These are phyloP conservation scores for Stenchaetothrips biformis DNA, from an alignment of 2,888 invertebrate species.

Conservation along the genomic window DNA sequence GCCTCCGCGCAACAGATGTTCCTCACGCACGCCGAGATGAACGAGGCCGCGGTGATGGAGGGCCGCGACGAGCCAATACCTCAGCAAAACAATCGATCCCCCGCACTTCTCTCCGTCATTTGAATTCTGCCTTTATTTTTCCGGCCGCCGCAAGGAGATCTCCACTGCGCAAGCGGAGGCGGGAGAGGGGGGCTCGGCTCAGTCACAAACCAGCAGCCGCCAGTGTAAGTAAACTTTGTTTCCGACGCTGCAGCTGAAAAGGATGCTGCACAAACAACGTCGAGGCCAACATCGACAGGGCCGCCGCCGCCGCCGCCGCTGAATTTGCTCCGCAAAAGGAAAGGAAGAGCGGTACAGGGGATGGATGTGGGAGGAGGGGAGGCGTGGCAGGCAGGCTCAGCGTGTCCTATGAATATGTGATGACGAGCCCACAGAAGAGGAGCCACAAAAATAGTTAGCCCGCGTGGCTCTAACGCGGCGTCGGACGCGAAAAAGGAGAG, in stretches of 20 bases:
- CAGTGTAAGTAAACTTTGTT: conserved; percentile 25
- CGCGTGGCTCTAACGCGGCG: not conserved
- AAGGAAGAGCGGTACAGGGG: not conserved
- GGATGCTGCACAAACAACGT: conserved; percentile 19
- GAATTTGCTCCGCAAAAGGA: not conserved
- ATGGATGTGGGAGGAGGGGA: not conserved
- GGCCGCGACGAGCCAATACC: too few relatives aligned
- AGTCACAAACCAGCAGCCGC: not conserved
- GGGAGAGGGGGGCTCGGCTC: too few relatives aligned
- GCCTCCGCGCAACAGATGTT: too few relatives aligned
- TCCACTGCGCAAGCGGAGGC: too few relatives aligned
- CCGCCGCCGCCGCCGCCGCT: not conserved
- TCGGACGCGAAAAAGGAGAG: too few relatives aligned
- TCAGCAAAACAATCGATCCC: too few relatives aligned
- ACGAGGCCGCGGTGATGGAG: too few relatives aligned
- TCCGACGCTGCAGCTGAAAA: conserved; percentile 19
- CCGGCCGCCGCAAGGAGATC: too few relatives aligned
- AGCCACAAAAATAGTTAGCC: conserved; percentile 1
- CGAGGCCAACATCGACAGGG: not conserved
- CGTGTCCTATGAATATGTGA: conserved; percentile 21
- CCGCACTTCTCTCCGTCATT: too few relatives aligned
- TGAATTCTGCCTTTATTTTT: too few relatives aligned
- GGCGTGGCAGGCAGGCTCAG: not conserved
- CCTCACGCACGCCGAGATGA: too few relatives aligned
- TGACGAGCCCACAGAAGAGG: not conserved